Evolutionary conservation across 1,140 invertebrate genomes (phyloP), one percentile per base, ranked within the genome.

Genomic region (Eriocheir sinensis): DNA sequence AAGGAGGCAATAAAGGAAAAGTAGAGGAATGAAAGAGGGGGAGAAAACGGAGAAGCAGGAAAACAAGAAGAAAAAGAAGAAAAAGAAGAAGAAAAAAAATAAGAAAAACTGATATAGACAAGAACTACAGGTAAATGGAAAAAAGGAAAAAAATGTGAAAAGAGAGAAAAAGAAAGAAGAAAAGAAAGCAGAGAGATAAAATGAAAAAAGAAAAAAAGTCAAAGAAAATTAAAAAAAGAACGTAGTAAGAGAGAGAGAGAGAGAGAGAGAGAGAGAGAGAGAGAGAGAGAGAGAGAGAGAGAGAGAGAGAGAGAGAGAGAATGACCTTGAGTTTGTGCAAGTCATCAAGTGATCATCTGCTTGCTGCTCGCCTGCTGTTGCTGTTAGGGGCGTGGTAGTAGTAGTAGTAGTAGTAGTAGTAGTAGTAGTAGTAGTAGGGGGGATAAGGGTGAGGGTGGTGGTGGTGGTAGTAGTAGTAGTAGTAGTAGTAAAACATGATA

Each of bases 201-300:
- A 0, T 12, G 85, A 34, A 0, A 36, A 21, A 34, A 17, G 30
- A 38, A 86, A 21, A 36, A 0, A 36, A 17, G 21, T 30, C 27
- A 38, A 34, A 6, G 34, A 30, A 86, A 30, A 17, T 30, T 0
- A 3, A 86, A 36, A 0, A 30, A 3, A 36, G 3, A 30, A 30
- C 17, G 0, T 4, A 34, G 34, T 1, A 36, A 86, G 3, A 27
- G 34, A 17, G 27, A 86, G 40, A 89, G 15, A 44, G 40, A 44
- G 38, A 44, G 88, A 44, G 40, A 89, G 88, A 44, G 40, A 30
- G 15, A 41, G 38, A 44, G 88, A 44, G 40, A 89, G 88, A 44
- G 40, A 30, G 15, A 41, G 88, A 44, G 88, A 89, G 86, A 88
- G 86, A 41, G 40, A 89, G 0, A 41, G 86, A 41, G 34, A 41